Conservation (phyloP, 2,113 vertebrate genomes). For the Prochilodus magdalenae region DNA sequence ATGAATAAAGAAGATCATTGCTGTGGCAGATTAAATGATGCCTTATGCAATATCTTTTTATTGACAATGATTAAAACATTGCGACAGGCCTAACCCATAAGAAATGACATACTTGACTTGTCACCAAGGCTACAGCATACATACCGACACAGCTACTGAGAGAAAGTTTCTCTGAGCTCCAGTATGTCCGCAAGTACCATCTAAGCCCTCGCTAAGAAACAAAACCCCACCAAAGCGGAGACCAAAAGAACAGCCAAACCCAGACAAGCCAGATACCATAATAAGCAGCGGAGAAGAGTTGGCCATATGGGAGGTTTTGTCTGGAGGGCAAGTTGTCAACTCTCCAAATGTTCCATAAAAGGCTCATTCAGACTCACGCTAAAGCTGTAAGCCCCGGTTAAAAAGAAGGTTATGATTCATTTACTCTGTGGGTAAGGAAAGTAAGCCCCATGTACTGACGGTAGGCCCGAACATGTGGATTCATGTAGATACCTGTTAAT, state of each 20-base stretch:
- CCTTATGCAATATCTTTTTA: neutral
- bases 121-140: constrained; percentile 4
- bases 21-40: neutral
- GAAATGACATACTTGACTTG: constrained; percentile 9
- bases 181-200: neutral
- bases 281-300: constrained; percentile 10
- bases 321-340: constrained; percentile 10
- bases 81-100: neutral
- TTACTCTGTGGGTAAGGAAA: neutral
- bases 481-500: neutral
- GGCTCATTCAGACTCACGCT: neutral
- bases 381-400: neutral
- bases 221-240: constrained; percentile 13
- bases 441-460: neutral
- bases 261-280: constrained; percentile 27
- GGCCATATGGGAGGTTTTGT: neutral
- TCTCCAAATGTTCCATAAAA: constrained; percentile 10
- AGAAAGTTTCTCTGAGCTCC: neutral
- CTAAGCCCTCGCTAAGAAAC: neutral
- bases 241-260: constrained; percentile 28
- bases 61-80: constrained; percentile 4
- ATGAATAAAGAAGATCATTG: neutral
- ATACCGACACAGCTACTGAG: neutral
- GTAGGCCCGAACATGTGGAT: neutral
- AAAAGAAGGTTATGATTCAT: constrained; percentile 12